Base-by-base conservation (phyloP, 2,797 vertebrate species). In the Chrysocyon brachyurus region DNA sequence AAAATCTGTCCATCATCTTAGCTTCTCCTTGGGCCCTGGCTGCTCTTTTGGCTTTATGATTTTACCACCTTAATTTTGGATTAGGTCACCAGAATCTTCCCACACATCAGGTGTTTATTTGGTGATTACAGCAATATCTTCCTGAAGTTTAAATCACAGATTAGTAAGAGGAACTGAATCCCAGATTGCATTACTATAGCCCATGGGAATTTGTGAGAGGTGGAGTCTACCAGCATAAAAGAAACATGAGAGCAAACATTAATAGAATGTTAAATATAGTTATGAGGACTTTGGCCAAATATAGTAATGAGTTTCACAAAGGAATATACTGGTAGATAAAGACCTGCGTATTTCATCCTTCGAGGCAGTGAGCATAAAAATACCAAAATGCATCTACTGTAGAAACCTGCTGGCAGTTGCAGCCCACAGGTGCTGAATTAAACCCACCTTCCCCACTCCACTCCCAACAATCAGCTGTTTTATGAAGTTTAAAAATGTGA, bases 151-250 rank as follows among this genome's bases (percentile, higher is more conserved):
- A 90, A 96, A 93, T 75, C 46, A 93, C 40, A 85, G 57, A 95
- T 86, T 73, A 97, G 70, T 84, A 90, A 91, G 57, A 95, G 52
- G 61, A 96, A 91, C 59, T 82, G 28, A 93, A 90, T 90, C 96
- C 82, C 81, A 97, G 90, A 79, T 57, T 77, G 75, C 57, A 90
- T 49, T 92, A 77, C 73, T 33, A 61, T 19, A 75, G 49, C 24
- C 85, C 57, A 33, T 2, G 26, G 84, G 81, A 97, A 93, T 70
- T 56, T 31, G 31, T 40, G 15, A 94, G 92, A 90, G 64, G 31
- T 81, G 31, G 49, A 79, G 33, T 87, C 78, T 66, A 96, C 57
- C 33, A 72, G 75, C 63, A 92, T 28, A 36, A 77, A 91, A 72
- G 52, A 82, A 95, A 82, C 26, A 82, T 26, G 33, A 93, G 81